Evolutionary conservation across 30 jellyfish, hydroid and myxozoan genomes (phyloP), one percentile per base, ranked within the genome.

Genomic region (Cassiopea andromeda): DNA sequence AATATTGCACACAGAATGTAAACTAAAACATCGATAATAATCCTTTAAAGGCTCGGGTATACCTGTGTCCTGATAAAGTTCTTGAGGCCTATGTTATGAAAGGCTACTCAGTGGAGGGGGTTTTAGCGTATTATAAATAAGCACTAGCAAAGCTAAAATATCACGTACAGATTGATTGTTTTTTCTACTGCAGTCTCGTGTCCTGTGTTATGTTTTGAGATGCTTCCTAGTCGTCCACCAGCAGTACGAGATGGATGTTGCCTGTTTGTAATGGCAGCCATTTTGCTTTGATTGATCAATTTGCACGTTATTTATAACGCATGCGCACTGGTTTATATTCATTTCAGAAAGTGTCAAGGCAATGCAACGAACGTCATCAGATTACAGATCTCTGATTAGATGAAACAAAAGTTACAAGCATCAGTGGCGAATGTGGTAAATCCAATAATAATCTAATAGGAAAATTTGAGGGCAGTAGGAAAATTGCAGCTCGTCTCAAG

Each of bases 201-300:
- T 1, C 90, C 91, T 45, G 50, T 75, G 27, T 49, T 58, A 69
- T 88, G 95, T 74, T 71, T 88, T 48, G 95, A 1, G 77, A 88
- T 88, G 87, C 90, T 78, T 67, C 95, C 95, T 6, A 80, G 81
- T 27, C 95, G 90, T 47, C 77, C 75, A 69, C 69, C 84, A 16
- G 78, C 77, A 46, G 57, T 64, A 15, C 93, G 83, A 46, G 58
- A 71, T 64, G 80, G 84, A 80, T 80, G 75, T 1, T 80, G 44
- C n/a, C 93, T 72, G 60, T 87, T 87, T 61, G 69, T 82, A 60
- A 79, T 68, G 88, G 89, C 75, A 50, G 93, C 93, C 93, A 86
- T 86, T 61, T 86, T 86, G 89, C 59, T 64, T 80, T 81, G 8
- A 19, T 75, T 2, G 44, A 15, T 18, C 38, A 48, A 46, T 10